Conservation (phyloP, 37 sponge, comb jelly and placozoan species). For the Spongia lamella region DNA sequence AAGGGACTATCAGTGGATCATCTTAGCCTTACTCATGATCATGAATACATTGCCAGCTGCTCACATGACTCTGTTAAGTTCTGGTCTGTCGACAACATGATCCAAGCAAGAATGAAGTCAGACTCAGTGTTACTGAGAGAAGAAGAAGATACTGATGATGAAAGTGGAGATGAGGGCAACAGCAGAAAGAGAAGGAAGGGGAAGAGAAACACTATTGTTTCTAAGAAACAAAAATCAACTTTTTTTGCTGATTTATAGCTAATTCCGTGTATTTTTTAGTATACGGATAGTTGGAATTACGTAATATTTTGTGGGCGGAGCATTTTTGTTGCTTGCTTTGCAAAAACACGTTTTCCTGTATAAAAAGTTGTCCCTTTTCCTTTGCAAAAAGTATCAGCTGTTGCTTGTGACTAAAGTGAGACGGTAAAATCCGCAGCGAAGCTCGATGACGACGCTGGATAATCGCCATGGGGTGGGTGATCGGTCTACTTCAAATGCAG, state of each 20-base stretch:
- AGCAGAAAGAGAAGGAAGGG: slow-evolving; percentile 19
- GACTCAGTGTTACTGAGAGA: slow-evolving; percentile 2
- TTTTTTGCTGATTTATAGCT: slow-evolving; percentile 85
- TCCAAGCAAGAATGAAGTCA: slow-evolving; percentile 6
- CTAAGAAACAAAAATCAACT: background rate
- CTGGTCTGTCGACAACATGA: slow-evolving; percentile 31
- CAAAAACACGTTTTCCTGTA: too few relatives aligned
- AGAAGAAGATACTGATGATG: slow-evolving; percentile 25
- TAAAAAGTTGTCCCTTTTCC: too few relatives aligned
- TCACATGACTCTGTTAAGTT: slow-evolving; percentile 59
- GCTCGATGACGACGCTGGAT: too few relatives aligned
- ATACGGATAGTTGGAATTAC: too few relatives aligned
- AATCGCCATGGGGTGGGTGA: too few relatives aligned
- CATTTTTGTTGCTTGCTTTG: too few relatives aligned
- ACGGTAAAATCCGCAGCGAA: too few relatives aligned
- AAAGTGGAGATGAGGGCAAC: slow-evolving; percentile 20
- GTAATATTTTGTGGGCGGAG: too few relatives aligned
- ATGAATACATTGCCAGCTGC: slow-evolving; percentile 44
- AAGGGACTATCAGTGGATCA: slow-evolving; percentile 45
- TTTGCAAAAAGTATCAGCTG: too few relatives aligned
- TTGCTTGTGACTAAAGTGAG: too few relatives aligned
- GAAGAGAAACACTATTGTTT: slow-evolving; percentile 1
- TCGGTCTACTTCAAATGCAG: too few relatives aligned
- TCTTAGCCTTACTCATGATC: slow-evolving; percentile 53
- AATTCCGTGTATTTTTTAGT: too few relatives aligned